Evolutionary conservation across 2,113 vertebrate species (phyloP), one percentile per base, ranked within the genome.

Genomic region (Nettapus auritus): DNA sequence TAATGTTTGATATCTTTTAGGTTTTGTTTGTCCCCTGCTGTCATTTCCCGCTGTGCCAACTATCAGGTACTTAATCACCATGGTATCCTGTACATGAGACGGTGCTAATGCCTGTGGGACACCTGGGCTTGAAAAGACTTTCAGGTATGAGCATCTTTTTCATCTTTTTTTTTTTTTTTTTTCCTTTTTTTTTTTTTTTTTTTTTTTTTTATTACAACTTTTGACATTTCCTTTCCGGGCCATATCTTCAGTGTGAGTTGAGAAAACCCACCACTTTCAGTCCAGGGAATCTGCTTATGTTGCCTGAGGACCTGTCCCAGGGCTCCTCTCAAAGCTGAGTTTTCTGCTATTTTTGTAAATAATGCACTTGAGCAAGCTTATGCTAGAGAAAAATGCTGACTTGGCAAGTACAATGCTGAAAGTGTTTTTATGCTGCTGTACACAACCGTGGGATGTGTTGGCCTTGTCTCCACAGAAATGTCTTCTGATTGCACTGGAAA

Each of bases 61-160:
- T 16, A 3, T 9, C 16, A 2, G 33, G 20, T 8, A 14, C 62
- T 50, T 7, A 23, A 6, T 53, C 12, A 0, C 14, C 44, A 20
- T 48, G 1, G 0, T 2, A 42, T 23, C 26, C 42, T 17, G 1
- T 1, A 4, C 0, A 1, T 2, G 3, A 62, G 21, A 22, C 4
- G 1, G 0, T 6, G 10, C 2, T 13, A 11, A 0, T 19, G 15
- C 23, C 12, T 16, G 15, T 62, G 53, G 44, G 63, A 25, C 26
- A 2, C 2, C 0, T 14, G 36, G 42, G 34, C 74, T 73, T 31
- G 23, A 18, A 4, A 6, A 52, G 57, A 3, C 3, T 55, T 74
- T 33, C 44, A 53, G 44, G 55, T 40, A 26, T 9, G 22, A 36
- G 22, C 59, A 25, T 17, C 12, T 9, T 15, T 22, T 38, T 18